These are phyloP conservation scores for Drosophila incognita DNA, from an alignment of 2,888 invertebrate species.

Conservation along the genomic window DNA sequence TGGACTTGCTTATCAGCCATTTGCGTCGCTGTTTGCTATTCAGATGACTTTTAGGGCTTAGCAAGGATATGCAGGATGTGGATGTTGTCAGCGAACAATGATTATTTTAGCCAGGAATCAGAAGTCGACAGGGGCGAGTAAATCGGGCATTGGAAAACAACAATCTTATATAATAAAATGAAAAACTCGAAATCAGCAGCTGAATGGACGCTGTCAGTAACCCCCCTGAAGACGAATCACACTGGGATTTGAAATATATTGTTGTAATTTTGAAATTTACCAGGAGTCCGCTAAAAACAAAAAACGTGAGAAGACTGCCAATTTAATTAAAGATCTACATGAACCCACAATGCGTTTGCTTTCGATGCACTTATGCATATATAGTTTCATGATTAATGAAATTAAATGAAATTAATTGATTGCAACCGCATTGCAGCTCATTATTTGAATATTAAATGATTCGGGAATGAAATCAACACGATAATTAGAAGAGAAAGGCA, in stretches of 20 bases:
- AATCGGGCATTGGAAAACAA: background rate
- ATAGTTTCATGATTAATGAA: background rate
- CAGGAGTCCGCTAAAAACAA: no score
- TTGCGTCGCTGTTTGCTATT: background rate
- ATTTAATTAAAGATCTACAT: background rate
- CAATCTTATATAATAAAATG: background rate
- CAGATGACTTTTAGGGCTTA: slow-evolving; percentile 4
- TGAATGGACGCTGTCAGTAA: background rate
- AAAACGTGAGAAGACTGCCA: background rate
- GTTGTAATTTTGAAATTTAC: background rate
- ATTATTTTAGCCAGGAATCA: background rate
- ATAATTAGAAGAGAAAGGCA: background rate
- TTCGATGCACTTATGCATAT: background rate
- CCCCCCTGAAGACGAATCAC: background rate
- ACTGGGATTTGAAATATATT: background rate
- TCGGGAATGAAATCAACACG: background rate
- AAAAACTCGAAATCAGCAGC: background rate
- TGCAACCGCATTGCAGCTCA: background rate
- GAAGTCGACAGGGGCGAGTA: background rate
- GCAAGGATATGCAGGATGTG: background rate
- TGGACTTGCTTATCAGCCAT: slow-evolving; percentile 10
- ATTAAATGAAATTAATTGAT: background rate
- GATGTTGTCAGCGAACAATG: background rate
- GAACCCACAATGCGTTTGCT: background rate
- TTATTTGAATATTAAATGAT: background rate